These are phyloP conservation scores for Bradysia coprophila DNA, from an alignment of 1,140 invertebrate species.

Conservation along the genomic window DNA sequence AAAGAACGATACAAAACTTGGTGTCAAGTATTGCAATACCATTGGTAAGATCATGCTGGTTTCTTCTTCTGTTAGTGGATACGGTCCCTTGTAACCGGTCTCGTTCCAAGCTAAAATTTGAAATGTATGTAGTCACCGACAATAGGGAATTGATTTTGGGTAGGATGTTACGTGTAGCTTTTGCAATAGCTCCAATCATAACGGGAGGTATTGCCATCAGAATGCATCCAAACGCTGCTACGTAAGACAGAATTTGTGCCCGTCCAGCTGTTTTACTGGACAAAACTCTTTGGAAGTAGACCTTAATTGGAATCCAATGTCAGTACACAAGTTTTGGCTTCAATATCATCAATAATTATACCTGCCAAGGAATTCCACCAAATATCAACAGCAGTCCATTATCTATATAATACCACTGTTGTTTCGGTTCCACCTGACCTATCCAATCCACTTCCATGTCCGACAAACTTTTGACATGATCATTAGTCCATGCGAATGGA, in stretches of 20 bases:
- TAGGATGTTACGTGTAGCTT: conserved; percentile 65
- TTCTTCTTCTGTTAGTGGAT: conserved; percentile 51
- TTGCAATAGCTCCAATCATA: conserved; percentile 89
- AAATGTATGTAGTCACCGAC: background rate
- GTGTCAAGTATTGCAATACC: conserved; percentile 91
- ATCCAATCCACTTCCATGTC: conserved; percentile 82
- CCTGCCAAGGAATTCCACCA: conserved; percentile 97
- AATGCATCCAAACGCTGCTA: conserved; percentile 86
- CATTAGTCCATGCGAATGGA: conserved; percentile 82
- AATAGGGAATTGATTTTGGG: background rate
- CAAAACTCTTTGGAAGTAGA: conserved; percentile 94
- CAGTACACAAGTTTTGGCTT: too few relatives aligned
- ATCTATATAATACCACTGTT: conserved; percentile 76
- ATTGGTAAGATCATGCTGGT: conserved; percentile 89
- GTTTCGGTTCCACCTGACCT: conserved; percentile 48
- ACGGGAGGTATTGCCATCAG: conserved; percentile 94
- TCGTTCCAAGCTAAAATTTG: conserved; percentile 73
- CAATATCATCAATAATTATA: too few relatives aligned
- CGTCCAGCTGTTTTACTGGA: conserved; percentile 85
- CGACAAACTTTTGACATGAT: conserved; percentile 57
- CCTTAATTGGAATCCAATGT: too few relatives aligned
- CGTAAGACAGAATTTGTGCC: conserved; percentile 90
- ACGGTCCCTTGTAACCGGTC: conserved; percentile 60
- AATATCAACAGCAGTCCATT: conserved; percentile 82
- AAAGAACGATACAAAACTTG: conserved; percentile 86